These are phyloP conservation scores for Genyomyrus donnyi DNA, from an alignment of 2,113 vertebrate genomes.

Conservation along the genomic window DNA sequence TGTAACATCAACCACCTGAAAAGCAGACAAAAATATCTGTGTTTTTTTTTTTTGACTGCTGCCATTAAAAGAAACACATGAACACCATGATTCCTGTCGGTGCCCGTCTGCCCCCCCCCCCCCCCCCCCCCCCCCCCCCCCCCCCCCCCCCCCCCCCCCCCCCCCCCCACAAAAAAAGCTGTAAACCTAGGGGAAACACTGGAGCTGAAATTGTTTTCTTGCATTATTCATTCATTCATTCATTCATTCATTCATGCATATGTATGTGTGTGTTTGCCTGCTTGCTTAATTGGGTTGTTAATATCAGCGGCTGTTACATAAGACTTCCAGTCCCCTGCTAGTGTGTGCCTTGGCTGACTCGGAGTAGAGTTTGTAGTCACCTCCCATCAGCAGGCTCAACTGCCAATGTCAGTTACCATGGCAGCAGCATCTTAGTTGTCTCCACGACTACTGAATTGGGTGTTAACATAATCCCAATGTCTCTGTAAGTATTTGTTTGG, in stretches of 20 bases:
- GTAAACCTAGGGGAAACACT: no score
- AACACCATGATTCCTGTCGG: no score
- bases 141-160: no score
- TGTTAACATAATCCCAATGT: slow-evolving; percentile 15
- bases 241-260: neutral
- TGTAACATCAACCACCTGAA: no score
- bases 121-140: no score
- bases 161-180: no score
- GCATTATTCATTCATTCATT: slow-evolving; percentile 4
- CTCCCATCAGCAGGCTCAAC: slow-evolving; percentile 9
- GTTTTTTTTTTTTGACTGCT: no score
- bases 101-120: no score
- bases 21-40: no score
- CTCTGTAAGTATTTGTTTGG: slow-evolving; percentile 13
- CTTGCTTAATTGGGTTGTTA: neutral
- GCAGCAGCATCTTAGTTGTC: slow-evolving; percentile 21
- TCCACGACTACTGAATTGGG: slow-evolving; percentile 20
- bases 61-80: no score
- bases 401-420: slow-evolving; percentile 24
- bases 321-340: neutral
- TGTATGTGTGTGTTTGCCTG: neutral
- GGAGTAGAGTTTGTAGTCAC: slow-evolving; percentile 3
- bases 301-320: neutral
- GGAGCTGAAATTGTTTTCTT: neutral
- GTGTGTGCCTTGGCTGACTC: neutral